Percentiles rank a stretch among this genome's conserved stretches.
These are phyloP conservation scores for Sisor rabdophorus DNA, from an alignment of 2,113 vertebrate genomes.

Conservation along the genomic window DNA sequence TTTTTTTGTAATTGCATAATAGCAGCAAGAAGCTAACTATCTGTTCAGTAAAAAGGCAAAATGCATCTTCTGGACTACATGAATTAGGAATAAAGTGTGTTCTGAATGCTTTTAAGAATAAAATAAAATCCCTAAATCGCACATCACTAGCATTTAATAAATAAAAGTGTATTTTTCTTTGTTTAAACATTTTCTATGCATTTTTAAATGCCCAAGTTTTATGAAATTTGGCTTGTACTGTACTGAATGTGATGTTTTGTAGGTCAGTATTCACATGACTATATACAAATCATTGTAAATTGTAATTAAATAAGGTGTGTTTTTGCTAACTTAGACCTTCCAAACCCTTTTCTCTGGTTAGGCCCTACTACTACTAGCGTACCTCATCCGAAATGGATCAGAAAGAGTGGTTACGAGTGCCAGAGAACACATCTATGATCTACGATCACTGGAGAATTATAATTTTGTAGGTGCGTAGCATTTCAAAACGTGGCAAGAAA, in stretches of 20 bases:
- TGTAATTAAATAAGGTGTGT: background rate
- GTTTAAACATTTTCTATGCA: too few relatives aligned
- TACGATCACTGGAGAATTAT: constrained; percentile 98
- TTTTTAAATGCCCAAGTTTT: too few relatives aligned
- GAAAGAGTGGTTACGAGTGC: constrained; percentile 98
- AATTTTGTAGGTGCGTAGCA: constrained; percentile 87
- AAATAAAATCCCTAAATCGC: too few relatives aligned
- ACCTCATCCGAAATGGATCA: constrained; percentile 98
- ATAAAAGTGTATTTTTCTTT: too few relatives aligned
- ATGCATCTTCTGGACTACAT: too few relatives aligned
- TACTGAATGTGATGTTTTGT: background rate
- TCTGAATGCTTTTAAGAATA: too few relatives aligned
- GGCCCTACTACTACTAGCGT: constrained; percentile 94
- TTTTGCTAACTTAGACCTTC: background rate
- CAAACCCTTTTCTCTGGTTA: constrained; percentile 52
- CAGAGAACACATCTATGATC: constrained; percentile 99
- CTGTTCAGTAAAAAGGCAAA: too few relatives aligned
- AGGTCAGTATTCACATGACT: background rate
- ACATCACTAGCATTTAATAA: too few relatives aligned
- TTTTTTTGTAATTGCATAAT: too few relatives aligned
- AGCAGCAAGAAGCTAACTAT: too few relatives aligned
- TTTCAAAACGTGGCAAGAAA: background rate
- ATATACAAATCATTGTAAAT: background rate
- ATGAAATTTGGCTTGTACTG: too few relatives aligned
- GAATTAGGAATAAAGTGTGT: too few relatives aligned